phyloP scores from a whole-genome alignment of 23 tunicate species.

The Ciona savignyi region DNA sequence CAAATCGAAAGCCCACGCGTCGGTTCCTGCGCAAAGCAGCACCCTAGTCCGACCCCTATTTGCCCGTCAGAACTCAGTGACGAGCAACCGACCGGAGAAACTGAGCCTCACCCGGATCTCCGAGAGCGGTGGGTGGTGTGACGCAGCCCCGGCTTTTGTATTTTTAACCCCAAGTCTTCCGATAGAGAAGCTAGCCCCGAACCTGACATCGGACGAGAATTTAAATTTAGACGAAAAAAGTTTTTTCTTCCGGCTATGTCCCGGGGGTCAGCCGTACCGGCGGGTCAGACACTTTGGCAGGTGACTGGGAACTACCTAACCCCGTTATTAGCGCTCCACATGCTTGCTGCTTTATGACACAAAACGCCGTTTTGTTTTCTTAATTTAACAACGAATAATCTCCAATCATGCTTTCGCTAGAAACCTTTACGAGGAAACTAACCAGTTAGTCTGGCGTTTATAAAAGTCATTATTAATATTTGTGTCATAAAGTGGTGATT shows the following conservation, averaged over 20 bases:
- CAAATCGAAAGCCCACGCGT: background rate
- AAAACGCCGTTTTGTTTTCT: no score
- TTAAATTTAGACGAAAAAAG: background rate
- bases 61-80: conserved; percentile 69
- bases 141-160: background rate
- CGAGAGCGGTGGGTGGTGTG: conserved; percentile 36
- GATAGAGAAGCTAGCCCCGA: background rate
- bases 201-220: background rate
- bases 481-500: no score
- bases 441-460: no score
- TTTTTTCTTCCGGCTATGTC: background rate
- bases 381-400: no score
- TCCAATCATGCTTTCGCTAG: no score
- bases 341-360: no score
- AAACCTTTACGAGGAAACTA: no score
- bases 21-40: conserved; percentile 2
- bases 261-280: background rate
- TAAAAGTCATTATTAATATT: no score
- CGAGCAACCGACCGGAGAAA: conserved; percentile 45
- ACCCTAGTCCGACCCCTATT: conserved; percentile 68
- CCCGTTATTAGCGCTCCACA: no score
- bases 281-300: background rate
- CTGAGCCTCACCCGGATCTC: conserved; percentile 31
- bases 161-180: no score
- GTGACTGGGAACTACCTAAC: background rate